Percentiles rank a stretch among this genome's conserved stretches.
These are phyloP conservation scores for Umimayanthus chanpuru DNA, from an alignment of 92 coral and sea anemone species.

Conservation along the genomic window DNA sequence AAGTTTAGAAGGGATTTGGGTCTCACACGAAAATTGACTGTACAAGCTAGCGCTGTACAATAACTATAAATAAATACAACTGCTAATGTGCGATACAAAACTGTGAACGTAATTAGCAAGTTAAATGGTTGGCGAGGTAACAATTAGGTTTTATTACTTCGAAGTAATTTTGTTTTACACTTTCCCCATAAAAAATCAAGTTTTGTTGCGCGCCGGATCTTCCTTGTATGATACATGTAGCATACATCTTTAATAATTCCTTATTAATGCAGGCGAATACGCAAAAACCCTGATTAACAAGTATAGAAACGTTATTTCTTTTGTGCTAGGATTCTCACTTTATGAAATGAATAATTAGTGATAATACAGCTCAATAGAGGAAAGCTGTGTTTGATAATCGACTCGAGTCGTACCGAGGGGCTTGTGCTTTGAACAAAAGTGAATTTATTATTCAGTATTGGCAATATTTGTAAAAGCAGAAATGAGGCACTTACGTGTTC, in stretches of 20 bases:
- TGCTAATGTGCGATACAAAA: too few relatives aligned
- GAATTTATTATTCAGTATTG: too few relatives aligned
- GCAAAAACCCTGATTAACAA: not conserved
- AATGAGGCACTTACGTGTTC: not conserved
- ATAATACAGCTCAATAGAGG: too few relatives aligned
- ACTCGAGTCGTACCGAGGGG: not conserved
- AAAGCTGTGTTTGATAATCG: not conserved
- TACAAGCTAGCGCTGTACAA: too few relatives aligned
- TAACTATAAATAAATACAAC: too few relatives aligned
- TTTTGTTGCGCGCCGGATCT: not conserved
- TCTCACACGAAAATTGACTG: too few relatives aligned
- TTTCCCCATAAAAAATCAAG: not conserved
- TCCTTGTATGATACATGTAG: not conserved
- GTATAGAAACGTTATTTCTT: too few relatives aligned
- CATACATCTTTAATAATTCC: too few relatives aligned
- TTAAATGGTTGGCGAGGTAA: not conserved
- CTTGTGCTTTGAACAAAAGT: not conserved
- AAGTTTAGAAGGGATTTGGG: too few relatives aligned
- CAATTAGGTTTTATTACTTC: not conserved
- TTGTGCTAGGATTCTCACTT: not conserved
- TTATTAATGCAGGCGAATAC: not conserved
- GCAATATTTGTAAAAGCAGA: too few relatives aligned
- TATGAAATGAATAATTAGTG: too few relatives aligned
- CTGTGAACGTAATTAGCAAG: too few relatives aligned
- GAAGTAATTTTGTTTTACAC: not conserved